These are phyloP conservation scores for Pelecanus crispus DNA, from an alignment of 2,113 vertebrate species.

Conservation along the genomic window DNA sequence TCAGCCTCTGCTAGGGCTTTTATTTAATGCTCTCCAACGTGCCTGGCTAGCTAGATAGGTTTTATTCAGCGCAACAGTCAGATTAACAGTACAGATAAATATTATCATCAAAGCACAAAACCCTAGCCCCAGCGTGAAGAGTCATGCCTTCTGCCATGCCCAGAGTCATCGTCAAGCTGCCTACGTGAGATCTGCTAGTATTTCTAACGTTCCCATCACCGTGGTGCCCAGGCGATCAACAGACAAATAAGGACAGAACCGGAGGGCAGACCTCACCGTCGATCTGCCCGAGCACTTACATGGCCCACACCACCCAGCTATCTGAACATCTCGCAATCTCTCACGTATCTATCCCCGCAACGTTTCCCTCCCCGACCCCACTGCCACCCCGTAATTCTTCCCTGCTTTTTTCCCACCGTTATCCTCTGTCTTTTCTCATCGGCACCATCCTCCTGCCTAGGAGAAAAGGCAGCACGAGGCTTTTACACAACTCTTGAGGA, in stretches of 20 bases:
- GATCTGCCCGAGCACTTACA: neutral
- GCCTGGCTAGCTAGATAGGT: slow-evolving; percentile 18
- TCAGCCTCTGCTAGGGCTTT: neutral
- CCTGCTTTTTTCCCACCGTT: neutral
- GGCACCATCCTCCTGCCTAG: neutral
- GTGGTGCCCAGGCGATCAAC: slow-evolving; percentile 5
- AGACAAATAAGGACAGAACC: slow-evolving; percentile 60
- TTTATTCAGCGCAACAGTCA: slow-evolving; percentile 7
- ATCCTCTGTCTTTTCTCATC: neutral
- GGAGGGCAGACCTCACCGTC: neutral
- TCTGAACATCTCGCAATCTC: neutral
- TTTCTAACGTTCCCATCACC: slow-evolving; percentile 31
- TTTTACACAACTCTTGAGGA: neutral
- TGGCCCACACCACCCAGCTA: neutral
- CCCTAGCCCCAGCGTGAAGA: neutral
- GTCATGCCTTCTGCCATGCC: slow-evolving; percentile 12
- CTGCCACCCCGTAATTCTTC: neutral
- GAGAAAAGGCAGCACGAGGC: neutral
- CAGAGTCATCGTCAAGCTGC: slow-evolving; percentile 31
- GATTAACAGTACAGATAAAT: slow-evolving; percentile 27
- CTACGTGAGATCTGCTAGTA: slow-evolving; percentile 42
- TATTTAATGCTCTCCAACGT: neutral
- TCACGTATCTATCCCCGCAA: neutral
- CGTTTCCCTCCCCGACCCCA: neutral
- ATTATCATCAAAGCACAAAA: slow-evolving; percentile 38